Evolutionary conservation across 2,113 vertebrate genomes (phyloP), one percentile per base, ranked within the genome.

Genomic region (Solea senegalensis): DNA sequence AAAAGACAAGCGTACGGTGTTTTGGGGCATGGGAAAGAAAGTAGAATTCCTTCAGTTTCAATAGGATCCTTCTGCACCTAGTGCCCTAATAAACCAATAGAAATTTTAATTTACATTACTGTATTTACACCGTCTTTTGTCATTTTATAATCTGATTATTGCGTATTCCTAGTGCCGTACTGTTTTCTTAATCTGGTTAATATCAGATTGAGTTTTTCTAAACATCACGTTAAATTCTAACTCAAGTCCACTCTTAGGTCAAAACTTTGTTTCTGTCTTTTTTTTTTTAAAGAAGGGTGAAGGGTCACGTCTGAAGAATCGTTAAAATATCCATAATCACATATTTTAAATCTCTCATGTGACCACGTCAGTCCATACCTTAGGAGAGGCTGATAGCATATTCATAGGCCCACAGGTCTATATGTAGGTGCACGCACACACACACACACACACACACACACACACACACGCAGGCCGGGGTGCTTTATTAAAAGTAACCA

Each of bases 321-420:
- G 51, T 14, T 60, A 63, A 85, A 90, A 88, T 91, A 89, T 87
- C 85, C 86, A 90, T 90, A 87, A 86, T 92, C 86, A 67, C 79
- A 84, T 80, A 78, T 80, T 82, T 81, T 62, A 80, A 84, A 81
- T 74, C 86, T 84, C 89, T 50, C 3, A 51, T 82, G 21, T 21
- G 86, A 65, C 65, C 58, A 50, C 65, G 67, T 72, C 62, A 57
- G 58, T 75, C 80, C 85, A 61, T 74, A 75, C 67, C 71, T 79
- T 74, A 69, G 67, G 83, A 87, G 79, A 78, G 78, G 63, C 80
- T 81, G 78, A 86, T 88, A 70, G 86, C 86, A 88, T 90, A 91
- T 90, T 91, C 86, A 91, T 91, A 48, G 76, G 67, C 72, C 15
- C 73, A n/a, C 72, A 12, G 60, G 78, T 64, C 86, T 88, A 84